Evolutionary conservation across 35 echinoderm and acorn worm genomes (phyloP).

Genomic region (Stichopus chloronotus): DNA sequence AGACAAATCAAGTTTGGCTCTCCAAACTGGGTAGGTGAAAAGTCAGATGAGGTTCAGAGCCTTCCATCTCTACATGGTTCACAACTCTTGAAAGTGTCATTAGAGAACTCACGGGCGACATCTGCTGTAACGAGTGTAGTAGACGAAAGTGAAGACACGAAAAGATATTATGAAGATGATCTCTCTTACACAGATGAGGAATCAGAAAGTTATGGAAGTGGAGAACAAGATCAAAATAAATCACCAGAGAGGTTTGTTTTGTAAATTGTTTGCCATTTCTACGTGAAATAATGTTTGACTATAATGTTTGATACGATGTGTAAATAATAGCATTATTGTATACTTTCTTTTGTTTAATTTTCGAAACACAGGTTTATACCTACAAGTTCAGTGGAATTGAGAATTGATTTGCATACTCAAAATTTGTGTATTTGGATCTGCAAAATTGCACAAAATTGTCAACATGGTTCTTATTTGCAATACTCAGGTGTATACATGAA

Average conservation of each 20-base stretch:
- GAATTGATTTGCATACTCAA: no score
- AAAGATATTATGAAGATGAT: slow-evolving; percentile 35
- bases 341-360: no score
- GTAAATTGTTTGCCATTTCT: no score
- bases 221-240: slow-evolving; percentile 24
- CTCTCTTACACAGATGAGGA: slow-evolving; percentile 54
- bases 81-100: slow-evolving; percentile 24
- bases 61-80: slow-evolving; percentile 22
- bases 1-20: slow-evolving; percentile 53
- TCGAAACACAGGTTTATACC: no score
- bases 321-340: no score
- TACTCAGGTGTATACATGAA: no score
- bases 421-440: no score
- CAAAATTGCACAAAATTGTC: no score
- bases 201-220: slow-evolving; percentile 33
- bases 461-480: no score
- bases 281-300: no score
- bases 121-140: slow-evolving; percentile 36
- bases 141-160: slow-evolving; percentile 17
- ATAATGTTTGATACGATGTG: no score
- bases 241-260: slow-evolving; percentile 24
- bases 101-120: slow-evolving; percentile 44
- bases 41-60: neutral
- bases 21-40: slow-evolving; percentile 25
- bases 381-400: no score